A percentile compares a stretch with the other conserved stretches of the same genome.
These are phyloP conservation scores for Scaptomyza parva DNA, from an alignment of 2,888 invertebrate species.

Conservation along the genomic window DNA sequence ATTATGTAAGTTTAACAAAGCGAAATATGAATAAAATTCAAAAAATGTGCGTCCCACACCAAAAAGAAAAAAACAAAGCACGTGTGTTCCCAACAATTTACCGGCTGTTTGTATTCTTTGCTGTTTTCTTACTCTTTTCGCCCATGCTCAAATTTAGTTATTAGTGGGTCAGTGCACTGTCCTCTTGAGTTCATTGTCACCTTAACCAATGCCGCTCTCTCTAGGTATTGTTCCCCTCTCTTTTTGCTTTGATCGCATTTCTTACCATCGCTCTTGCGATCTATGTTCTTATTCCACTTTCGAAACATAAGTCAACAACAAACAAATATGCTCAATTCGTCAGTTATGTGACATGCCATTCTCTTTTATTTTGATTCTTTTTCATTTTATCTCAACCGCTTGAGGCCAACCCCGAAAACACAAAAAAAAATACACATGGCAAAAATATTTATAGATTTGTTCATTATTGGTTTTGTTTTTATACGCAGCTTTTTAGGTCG, in stretches of 20 bases:
- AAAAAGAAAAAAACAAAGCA: constrained; percentile 25
- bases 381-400: constrained; percentile 10
- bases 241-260: constrained; percentile 50
- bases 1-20: constrained; percentile 59
- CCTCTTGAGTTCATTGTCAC: constrained; percentile 73
- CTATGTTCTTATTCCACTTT: constrained; percentile 44
- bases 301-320: constrained; percentile 21
- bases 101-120: constrained; percentile 36
- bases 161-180: constrained; percentile 72
- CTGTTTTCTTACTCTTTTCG: not conserved
- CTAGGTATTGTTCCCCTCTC: constrained; percentile 39
- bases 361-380: constrained; percentile 16
- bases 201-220: constrained; percentile 24
- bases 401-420: constrained; percentile 2
- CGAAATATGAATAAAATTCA: constrained; percentile 2
- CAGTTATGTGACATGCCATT: constrained; percentile 33
- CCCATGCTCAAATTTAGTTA: constrained; percentile 2
- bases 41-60: constrained; percentile 22
- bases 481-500: constrained; percentile 60
- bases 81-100: constrained; percentile 39
- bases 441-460: constrained; percentile 69
- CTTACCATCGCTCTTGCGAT: constrained; percentile 18
- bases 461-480: constrained; percentile 75
- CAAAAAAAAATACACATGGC: constrained; percentile 26
- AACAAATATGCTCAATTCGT: constrained; percentile 23